A percentile compares a stretch with the other conserved stretches of the same genome.
These are phyloP conservation scores for Cryptus armator DNA, from an alignment of 2,888 invertebrate species.

Conservation along the genomic window DNA sequence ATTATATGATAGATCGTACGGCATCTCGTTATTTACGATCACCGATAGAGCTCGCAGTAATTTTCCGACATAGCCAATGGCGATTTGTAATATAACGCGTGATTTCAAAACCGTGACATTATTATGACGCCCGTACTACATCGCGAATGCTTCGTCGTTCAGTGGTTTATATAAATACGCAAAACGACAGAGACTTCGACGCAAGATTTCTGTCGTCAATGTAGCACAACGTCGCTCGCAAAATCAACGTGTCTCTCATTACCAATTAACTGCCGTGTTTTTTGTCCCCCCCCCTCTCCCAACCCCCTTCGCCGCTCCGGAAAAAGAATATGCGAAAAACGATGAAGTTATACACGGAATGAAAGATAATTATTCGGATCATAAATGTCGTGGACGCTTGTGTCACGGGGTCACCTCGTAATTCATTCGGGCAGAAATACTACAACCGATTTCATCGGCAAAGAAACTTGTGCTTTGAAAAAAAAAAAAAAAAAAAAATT, in stretches of 20 bases:
- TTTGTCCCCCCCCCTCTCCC: background rate
- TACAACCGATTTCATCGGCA: background rate
- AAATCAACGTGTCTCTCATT: conserved; percentile 36
- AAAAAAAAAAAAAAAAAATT: conserved; percentile 28
- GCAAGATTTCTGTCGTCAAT: background rate
- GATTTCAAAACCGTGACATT: conserved; percentile 54
- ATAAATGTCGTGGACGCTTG: conserved; percentile 26
- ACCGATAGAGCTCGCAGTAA: conserved; percentile 42
- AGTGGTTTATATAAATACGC: background rate
- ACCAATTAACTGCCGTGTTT: conserved; percentile 34
- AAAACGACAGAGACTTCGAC: background rate
- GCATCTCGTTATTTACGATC: conserved; percentile 61
- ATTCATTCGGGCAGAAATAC: conserved; percentile 35
- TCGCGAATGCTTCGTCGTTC: background rate
- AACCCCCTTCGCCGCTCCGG: background rate
- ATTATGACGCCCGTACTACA: conserved; percentile 45
- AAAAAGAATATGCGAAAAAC: conserved; percentile 6
- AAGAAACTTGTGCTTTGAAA: background rate
- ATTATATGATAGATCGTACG: conserved; percentile 38
- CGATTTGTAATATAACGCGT: conserved; percentile 50
- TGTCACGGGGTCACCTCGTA: conserved; percentile 39
- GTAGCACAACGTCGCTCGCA: background rate
- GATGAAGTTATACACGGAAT: conserved; percentile 33
- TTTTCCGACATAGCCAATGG: conserved; percentile 61
- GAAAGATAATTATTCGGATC: conserved; percentile 43